phyloP scores from a whole-genome alignment of 2,888 invertebrate species.

The Lordiphosa fenestrarum region DNA sequence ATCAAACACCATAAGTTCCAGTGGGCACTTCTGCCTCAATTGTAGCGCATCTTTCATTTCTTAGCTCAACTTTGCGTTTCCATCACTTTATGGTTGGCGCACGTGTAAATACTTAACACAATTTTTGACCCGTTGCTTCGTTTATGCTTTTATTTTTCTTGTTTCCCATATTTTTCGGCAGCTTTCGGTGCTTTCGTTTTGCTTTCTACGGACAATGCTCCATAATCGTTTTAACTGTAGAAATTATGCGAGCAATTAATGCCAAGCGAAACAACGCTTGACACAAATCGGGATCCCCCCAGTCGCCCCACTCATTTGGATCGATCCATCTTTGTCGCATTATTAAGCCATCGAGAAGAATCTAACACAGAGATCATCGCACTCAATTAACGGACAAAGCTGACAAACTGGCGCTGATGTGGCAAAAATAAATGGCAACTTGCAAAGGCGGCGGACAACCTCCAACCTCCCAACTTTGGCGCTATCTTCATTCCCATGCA shows the following conservation, averaged over 20 bases:
- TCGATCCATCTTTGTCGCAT: slow-evolving; percentile 1
- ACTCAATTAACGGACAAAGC: slow-evolving; percentile 34
- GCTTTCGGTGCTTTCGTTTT: slow-evolving; percentile 49
- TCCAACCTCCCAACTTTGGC: slow-evolving; percentile 12
- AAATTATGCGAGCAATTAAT: slow-evolving; percentile 66
- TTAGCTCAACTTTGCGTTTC: slow-evolving; percentile 1
- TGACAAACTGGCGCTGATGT: slow-evolving; percentile 24
- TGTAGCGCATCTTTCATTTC: slow-evolving; percentile 21
- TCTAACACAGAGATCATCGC: slow-evolving; percentile 14
- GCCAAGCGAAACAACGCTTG: slow-evolving; percentile 12
- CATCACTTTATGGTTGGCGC: slow-evolving; percentile 53
- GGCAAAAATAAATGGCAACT: slow-evolving; percentile 19
- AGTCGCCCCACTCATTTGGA: not conserved
- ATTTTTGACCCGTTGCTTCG: slow-evolving; percentile 49
- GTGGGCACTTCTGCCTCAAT: not conserved
- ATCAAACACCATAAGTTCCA: no score
- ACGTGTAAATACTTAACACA: slow-evolving; percentile 73
- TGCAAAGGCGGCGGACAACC: slow-evolving; percentile 7
- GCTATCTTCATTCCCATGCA: slow-evolving; percentile 56
- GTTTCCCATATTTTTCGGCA: slow-evolving; percentile 10
- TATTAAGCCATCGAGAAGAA: slow-evolving; percentile 8
- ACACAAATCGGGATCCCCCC: slow-evolving; percentile 17
- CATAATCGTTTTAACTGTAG: slow-evolving; percentile 60
- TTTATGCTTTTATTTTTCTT: slow-evolving; percentile 11
- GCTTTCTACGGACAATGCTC: slow-evolving; percentile 61